Evolutionary conservation across 1,140 invertebrate genomes (phyloP).

Genomic region (Heliconius nattereri): DNA sequence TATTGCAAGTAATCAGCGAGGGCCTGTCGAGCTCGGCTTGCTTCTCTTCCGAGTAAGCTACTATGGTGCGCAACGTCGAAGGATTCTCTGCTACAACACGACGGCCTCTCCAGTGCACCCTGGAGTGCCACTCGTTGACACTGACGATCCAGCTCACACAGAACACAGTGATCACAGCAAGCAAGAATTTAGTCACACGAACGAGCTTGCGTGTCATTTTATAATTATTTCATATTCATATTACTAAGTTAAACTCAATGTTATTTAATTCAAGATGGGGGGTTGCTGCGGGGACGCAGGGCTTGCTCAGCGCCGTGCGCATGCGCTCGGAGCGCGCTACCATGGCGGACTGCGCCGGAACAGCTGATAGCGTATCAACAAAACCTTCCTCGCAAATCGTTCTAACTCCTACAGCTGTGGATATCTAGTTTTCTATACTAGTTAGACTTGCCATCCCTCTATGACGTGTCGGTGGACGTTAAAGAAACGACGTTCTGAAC

Average conservation of each 20-base stretch:
- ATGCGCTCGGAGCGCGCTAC: slow-evolving; percentile 67
- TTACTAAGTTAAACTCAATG: not conserved
- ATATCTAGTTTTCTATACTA: slow-evolving; percentile 72
- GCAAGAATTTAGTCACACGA: slow-evolving; percentile 63
- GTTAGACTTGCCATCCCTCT: slow-evolving; percentile 56
- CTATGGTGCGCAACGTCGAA: slow-evolving; percentile 71
- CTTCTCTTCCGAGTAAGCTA: slow-evolving; percentile 71
- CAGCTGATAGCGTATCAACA: slow-evolving; percentile 78
- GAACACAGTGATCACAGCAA: slow-evolving; percentile 66
- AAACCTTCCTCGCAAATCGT: slow-evolving; percentile 68
- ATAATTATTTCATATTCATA: slow-evolving; percentile 31
- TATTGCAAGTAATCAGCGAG: slow-evolving; percentile 62
- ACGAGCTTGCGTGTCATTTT: slow-evolving; percentile 56
- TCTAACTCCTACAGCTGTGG: slow-evolving; percentile 65
- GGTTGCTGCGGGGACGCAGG: slow-evolving; percentile 34
- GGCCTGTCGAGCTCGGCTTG: slow-evolving; percentile 70
- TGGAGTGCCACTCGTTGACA: slow-evolving; percentile 63
- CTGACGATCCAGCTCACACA: slow-evolving; percentile 71
- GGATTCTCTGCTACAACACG: slow-evolving; percentile 29
- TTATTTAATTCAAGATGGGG: not conserved
- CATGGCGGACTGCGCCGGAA: slow-evolving; percentile 70
- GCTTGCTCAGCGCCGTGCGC: slow-evolving; percentile 54
- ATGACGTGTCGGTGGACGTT: slow-evolving; percentile 39
- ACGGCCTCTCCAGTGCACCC: slow-evolving; percentile 51
- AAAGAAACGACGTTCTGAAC: slow-evolving; percentile 46